Conservation (phyloP, 2,888 invertebrate genomes). For the Lagria hirta region DNA sequence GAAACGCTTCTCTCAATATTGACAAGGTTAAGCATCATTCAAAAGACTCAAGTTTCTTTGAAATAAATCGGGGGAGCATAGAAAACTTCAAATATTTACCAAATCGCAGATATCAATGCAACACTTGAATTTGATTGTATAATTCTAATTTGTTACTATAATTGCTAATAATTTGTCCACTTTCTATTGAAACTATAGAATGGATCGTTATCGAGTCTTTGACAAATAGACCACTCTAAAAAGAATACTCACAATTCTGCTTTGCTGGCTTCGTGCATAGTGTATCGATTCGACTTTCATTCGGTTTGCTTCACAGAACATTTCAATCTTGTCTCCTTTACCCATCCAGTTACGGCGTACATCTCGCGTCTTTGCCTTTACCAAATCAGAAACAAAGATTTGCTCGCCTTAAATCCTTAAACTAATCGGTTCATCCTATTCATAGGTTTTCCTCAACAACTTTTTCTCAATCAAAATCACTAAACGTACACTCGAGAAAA, state of each 20-base stretch:
- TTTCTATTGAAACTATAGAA: slow-evolving; percentile 17
- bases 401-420: slow-evolving; percentile 24
- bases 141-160: slow-evolving; percentile 19
- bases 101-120: slow-evolving; percentile 9
- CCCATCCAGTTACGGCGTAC: slow-evolving; percentile 26
- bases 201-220: slow-evolving; percentile 38
- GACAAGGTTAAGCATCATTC: slow-evolving; percentile 24
- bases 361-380: slow-evolving; percentile 22
- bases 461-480: slow-evolving; percentile 1
- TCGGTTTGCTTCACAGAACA: slow-evolving; percentile 43
- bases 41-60: slow-evolving; percentile 17
- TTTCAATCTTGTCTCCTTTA: slow-evolving; percentile 40
- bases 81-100: slow-evolving; percentile 18
- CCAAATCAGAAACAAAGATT: slow-evolving; percentile 27
- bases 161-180: slow-evolving; percentile 32
- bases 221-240: slow-evolving; percentile 43
- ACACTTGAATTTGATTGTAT: slow-evolving; percentile 6
- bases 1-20: slow-evolving; percentile 26
- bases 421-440: slow-evolving; percentile 24
- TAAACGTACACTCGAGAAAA: neutral
- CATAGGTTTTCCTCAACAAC: slow-evolving; percentile 12
- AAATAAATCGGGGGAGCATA: slow-evolving; percentile 13
- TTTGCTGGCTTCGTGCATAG: slow-evolving; percentile 41
- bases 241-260: slow-evolving; percentile 35
- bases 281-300: slow-evolving; percentile 42